Evolutionary conservation across 2,888 invertebrate genomes (phyloP).

Genomic region (Chirona hameri): DNA sequence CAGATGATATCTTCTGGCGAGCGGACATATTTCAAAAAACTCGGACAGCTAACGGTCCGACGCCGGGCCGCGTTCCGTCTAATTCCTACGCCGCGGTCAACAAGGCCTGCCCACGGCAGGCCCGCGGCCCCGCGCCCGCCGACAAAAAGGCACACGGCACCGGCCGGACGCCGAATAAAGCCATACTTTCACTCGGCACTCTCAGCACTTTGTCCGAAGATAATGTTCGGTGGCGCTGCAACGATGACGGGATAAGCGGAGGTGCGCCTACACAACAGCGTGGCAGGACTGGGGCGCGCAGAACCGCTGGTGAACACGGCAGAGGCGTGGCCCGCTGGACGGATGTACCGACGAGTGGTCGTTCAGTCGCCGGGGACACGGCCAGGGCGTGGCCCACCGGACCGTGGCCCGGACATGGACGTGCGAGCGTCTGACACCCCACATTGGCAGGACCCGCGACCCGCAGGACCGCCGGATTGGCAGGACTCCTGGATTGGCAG

Average conservation of each 20-base stretch:
- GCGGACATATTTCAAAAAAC: constrained; percentile 25
- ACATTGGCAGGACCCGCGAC: no score
- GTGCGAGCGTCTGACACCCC: neutral
- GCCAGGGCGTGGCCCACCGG: neutral
- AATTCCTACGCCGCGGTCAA: neutral
- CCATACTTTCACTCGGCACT: constrained; percentile 1
- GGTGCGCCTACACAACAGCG: neutral
- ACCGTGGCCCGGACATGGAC: neutral
- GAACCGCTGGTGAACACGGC: neutral
- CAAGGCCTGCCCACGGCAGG: neutral
- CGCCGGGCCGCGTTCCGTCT: neutral
- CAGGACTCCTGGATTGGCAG: no score
- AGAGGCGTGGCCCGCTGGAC: no score
- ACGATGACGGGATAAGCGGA: neutral
- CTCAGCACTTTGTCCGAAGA: neutral
- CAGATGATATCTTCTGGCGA: neutral
- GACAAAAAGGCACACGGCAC: neutral
- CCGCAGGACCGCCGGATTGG: no score
- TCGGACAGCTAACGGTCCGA: neutral
- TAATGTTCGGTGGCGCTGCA: neutral
- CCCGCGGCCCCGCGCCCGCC: neutral
- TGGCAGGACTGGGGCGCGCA: neutral
- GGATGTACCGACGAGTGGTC: neutral
- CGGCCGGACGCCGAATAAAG: constrained; percentile 4
- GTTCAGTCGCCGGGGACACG: neutral